Conservation (phyloP, 2,888 invertebrate species). For the Thelaira solivaga region DNA sequence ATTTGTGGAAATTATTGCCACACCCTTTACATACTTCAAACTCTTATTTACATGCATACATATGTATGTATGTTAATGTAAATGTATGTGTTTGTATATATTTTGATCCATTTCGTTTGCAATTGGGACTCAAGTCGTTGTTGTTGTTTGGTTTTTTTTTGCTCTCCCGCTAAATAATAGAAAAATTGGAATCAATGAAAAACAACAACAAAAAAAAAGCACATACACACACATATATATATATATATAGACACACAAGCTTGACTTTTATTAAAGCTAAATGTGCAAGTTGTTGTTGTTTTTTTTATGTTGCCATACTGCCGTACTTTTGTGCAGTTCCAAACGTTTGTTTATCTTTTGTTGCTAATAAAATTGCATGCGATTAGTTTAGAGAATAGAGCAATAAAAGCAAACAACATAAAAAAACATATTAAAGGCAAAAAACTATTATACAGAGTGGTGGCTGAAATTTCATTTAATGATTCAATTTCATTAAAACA, state of each 20-base stretch:
- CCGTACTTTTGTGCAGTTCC: not conserved
- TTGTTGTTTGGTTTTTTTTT: no score
- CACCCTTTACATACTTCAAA: no score
- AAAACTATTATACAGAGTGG: slow-evolving; percentile 34
- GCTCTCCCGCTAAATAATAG: slow-evolving; percentile 52
- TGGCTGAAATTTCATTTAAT: slow-evolving; percentile 59
- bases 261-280: slow-evolving; percentile 21
- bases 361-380: slow-evolving; percentile 52
- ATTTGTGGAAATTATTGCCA: no score
- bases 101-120: slow-evolving; percentile 10
- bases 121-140: slow-evolving; percentile 33
- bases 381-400: slow-evolving; percentile 41
- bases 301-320: not conserved
- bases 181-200: slow-evolving; percentile 46
- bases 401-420: not conserved
- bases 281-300: slow-evolving; percentile 10
- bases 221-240: no score
- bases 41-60: not conserved
- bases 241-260: no score
- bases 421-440: not conserved
- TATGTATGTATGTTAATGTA: not conserved
- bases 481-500: slow-evolving; percentile 59
- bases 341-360: slow-evolving; percentile 22
- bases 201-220: not conserved
- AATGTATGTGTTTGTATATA: slow-evolving; percentile 15